Percentiles rank a stretch among this genome's conserved stretches.
These are phyloP conservation scores for Diorhabda carinulata DNA, from an alignment of 1,140 invertebrate genomes.

Conservation along the genomic window DNA sequence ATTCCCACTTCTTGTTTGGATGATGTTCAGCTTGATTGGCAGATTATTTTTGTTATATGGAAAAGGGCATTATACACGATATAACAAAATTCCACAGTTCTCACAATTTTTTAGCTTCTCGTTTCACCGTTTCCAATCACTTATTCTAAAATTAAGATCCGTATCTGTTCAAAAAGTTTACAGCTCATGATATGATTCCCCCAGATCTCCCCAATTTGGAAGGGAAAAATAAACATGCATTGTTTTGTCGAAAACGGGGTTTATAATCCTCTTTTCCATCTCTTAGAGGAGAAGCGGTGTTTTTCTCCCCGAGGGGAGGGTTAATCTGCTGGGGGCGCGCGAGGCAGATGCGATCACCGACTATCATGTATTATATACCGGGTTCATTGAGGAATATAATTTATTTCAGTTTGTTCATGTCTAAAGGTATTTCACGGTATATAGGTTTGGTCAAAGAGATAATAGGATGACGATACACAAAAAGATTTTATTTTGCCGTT, in stretches of 20 bases:
- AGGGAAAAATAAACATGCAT: slow-evolving; percentile 16
- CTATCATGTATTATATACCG: slow-evolving; percentile 2
- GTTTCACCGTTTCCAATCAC: no score
- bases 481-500: no score
- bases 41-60: no score
- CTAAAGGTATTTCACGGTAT: neutral
- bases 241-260: slow-evolving; percentile 14
- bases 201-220: slow-evolving; percentile 6
- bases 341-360: slow-evolving; percentile 6
- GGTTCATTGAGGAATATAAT: slow-evolving; percentile 2
- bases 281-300: neutral
- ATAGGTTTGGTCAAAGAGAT: neutral
- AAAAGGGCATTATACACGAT: no score
- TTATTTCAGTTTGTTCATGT: neutral
- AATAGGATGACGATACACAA: neutral
- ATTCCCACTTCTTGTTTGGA: no score
- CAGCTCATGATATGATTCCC: neutral
- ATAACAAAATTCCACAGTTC: no score
- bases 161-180: neutral
- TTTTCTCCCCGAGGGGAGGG: slow-evolving; percentile 8
- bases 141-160: neutral
- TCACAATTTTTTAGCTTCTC: no score
- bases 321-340: slow-evolving; percentile 7
- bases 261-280: slow-evolving; percentile 13
- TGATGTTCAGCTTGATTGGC: no score